Evolutionary conservation across 2,888 invertebrate genomes (phyloP), one percentile per base, ranked within the genome.

Genomic region (Spodoptera exigua): DNA sequence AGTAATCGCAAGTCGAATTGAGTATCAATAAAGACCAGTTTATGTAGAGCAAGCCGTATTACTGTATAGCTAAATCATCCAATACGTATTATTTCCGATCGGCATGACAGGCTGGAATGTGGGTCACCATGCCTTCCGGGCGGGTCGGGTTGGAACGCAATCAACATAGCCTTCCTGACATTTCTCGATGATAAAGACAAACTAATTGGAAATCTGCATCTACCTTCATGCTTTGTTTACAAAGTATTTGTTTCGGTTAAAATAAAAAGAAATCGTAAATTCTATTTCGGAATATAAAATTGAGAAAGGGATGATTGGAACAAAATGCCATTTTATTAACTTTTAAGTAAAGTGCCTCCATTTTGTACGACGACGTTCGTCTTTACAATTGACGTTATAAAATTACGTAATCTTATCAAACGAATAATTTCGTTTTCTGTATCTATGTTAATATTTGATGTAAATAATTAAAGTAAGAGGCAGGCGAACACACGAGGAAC

Each of bases 61-160:
- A 52, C 57, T 36, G 43, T 46, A 53, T 61, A 46, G 40, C 47
- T 61, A 63, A 71, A 70, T 75, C 76, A 72, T 76, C 78, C 72
- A 74, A 79, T 74, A 68, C 55, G 58, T 69, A 73, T 78, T 72
- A 73, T 74, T 70, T 74, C 71, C 72, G 71, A 82, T 78, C 70
- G 68, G 61, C 53, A 43, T 60, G 70, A 63, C 49, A 65, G 68
- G 45, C 40, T 47, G 71, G 65, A 73, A 92, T 89, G 84, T 85
- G 78, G 91, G 91, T 86, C 91, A 82, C 76, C 82, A 84, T 86
- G 80, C 86, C 84, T 86, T 84, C 82, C 82, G 83, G 82, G 79
- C 83, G 81, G 81, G 67, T 70, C 69, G 57, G 81, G 85, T 76
- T 70, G 86, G 85, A 86, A 86, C 81, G 83, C 82, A 81, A 86